These are phyloP conservation scores for Crenichthys baileyi DNA, from an alignment of 2,797 vertebrate genomes.

Conservation along the genomic window DNA sequence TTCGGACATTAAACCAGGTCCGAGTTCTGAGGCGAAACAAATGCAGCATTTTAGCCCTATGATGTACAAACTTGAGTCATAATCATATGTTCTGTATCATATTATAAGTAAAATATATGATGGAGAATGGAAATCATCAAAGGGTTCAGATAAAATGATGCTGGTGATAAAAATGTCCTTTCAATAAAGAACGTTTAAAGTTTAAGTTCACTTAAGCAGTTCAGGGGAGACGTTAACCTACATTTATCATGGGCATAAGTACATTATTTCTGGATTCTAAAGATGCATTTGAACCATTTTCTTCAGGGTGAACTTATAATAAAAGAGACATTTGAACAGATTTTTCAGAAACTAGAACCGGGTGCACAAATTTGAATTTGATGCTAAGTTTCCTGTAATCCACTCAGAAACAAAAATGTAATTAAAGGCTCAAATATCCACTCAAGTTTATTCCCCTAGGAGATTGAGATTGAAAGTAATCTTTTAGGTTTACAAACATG, in stretches of 20 bases:
- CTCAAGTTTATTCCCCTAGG: too few relatives aligned
- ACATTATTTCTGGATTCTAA: background rate
- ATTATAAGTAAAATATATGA: background rate
- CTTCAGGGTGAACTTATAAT: background rate
- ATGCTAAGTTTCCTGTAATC: background rate
- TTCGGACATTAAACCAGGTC: background rate
- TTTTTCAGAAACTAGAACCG: background rate
- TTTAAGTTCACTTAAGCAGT: background rate
- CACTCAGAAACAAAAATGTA: background rate
- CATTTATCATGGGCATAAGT: background rate
- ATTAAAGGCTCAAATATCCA: background rate
- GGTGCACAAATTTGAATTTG: background rate
- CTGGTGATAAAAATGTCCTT: background rate
- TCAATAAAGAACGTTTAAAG: background rate
- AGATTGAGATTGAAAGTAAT: background rate
- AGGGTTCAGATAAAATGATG: background rate
- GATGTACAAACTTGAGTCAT: background rate
- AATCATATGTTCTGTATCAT: background rate
- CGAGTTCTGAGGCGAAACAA: background rate
- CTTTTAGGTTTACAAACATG: background rate
- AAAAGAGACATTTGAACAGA: background rate
- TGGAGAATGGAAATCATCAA: background rate
- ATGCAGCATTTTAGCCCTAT: background rate
- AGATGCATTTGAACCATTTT: background rate
- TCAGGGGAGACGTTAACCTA: background rate